These are phyloP conservation scores for Papilio helenus DNA, from an alignment of 1,140 invertebrate genomes.

Conservation along the genomic window DNA sequence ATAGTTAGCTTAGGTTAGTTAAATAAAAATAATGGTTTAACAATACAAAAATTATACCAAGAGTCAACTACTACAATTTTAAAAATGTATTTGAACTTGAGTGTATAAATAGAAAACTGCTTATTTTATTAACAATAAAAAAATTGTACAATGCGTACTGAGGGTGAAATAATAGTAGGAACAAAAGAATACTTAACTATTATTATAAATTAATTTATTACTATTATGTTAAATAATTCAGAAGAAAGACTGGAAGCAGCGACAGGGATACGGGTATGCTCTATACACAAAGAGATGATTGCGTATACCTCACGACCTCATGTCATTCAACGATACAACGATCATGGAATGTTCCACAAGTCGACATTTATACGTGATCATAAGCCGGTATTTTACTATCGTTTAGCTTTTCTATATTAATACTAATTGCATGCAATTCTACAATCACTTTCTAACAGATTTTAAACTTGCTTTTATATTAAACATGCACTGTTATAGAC, in stretches of 20 bases:
- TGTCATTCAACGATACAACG: background rate
- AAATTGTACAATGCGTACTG: background rate
- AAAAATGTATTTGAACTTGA: background rate
- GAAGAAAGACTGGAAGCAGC: background rate
- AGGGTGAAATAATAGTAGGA: background rate
- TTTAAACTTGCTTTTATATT: background rate
- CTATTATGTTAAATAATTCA: background rate
- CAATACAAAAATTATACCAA: too few species aligned
- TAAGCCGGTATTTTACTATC: slow-evolving; percentile 66
- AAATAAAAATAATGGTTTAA: too few species aligned
- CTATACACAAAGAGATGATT: background rate
- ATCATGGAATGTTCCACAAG: slow-evolving; percentile 43
- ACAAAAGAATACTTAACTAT: background rate
- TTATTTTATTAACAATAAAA: too few species aligned
- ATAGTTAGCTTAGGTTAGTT: background rate
- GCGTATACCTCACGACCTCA: background rate
- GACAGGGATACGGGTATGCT: background rate
- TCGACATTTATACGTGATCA: slow-evolving; percentile 69
- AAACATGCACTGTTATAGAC: background rate
- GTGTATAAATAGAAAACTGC: background rate
- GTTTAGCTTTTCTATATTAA: slow-evolving; percentile 52
- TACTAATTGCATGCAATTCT: slow-evolving; percentile 50
- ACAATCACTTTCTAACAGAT: slow-evolving; percentile 21
- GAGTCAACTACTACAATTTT: too few species aligned
- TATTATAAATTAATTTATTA: background rate